phyloP scores from a whole-genome alignment of 2,113 vertebrate genomes.

The Pteronura brasiliensis region DNA sequence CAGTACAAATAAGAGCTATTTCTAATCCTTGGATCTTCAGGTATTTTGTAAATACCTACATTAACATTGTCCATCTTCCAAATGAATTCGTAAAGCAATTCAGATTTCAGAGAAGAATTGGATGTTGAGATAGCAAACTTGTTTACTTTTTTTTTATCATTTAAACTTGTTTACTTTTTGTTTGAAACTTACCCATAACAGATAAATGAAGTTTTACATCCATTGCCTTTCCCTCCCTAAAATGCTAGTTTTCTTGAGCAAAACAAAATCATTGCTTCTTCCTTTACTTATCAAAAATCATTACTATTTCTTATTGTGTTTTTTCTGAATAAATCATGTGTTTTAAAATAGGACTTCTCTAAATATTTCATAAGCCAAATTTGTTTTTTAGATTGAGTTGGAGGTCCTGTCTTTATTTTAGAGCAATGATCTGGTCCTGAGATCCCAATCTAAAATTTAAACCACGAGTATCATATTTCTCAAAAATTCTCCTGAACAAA shows the following conservation, averaged over 20 bases:
- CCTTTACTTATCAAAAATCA: conserved; percentile 17
- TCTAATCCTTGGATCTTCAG: neutral
- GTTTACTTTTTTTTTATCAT: neutral
- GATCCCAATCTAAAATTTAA: neutral
- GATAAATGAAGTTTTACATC: neutral
- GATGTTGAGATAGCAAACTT: neutral
- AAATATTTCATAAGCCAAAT: neutral
- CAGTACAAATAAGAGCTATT: neutral
- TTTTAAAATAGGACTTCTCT: neutral
- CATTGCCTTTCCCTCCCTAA: neutral
- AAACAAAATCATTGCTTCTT: neutral
- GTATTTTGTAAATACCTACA: neutral
- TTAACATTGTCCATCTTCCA: neutral
- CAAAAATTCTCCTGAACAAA: neutral
- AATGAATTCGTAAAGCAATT: neutral
- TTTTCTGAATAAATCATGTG: neutral
- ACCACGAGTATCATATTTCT: neutral
- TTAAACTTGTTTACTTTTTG: neutral
- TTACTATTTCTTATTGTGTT: neutral
- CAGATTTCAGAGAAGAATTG: neutral
- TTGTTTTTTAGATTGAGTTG: neutral
- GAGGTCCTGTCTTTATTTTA: neutral
- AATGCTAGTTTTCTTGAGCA: neutral
- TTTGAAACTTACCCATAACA: neutral
- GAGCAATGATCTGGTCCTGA: neutral